Base-by-base conservation (phyloP, 2,113 vertebrate species). In the Cyprinodon tularosa region DNA sequence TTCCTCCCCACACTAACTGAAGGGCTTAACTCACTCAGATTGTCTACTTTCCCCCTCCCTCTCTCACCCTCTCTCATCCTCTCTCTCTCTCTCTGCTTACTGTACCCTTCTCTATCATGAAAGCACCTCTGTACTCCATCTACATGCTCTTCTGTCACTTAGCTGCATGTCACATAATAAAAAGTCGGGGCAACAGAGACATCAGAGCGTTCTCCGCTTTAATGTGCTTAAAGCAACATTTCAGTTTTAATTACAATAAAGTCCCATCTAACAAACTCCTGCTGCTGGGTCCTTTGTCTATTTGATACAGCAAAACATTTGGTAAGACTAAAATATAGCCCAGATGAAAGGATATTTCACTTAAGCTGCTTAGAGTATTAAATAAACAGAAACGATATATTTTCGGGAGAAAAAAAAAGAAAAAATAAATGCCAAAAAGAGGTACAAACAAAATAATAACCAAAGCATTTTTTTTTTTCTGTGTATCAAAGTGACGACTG, bases 21-120 rank as follows among this genome's bases (percentile, higher is more conserved):
- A 84, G 76, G 84, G 87, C 86, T 88, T 88, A 91, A 73, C 84
- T 84, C 68, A n/a, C 87, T 82, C 83, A 72, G 72, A 73, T 39
- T 75, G 4, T 61, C 76, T 40, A 79, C 9, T 67, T 42, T 62
- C 39, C 80, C 68, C 76, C 59, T 29, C 37, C 66, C 59, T 40
- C 71, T 12, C 68, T 48, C 77, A 15, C 14, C 14, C 45, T 59
- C 62, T 4, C 48, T 50, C 48, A 17, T 6, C 7, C 48, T 53
- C 12, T 48, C 15, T 53, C 5, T 53, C 48, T 57, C 50, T 57
- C 17, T 57, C 50, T 59, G 22, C 47, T 62, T 38, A 50, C 20
- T 68, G 44, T 57, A 22, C 60, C 45, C 36, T 22, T 68, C 50
- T 63, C 29, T 59, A 22, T 50, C 44, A 76, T 48, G 37, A 68